Evolutionary conservation across 2,113 vertebrate species (phyloP).

Genomic region (Melanerpes formicivorus): DNA sequence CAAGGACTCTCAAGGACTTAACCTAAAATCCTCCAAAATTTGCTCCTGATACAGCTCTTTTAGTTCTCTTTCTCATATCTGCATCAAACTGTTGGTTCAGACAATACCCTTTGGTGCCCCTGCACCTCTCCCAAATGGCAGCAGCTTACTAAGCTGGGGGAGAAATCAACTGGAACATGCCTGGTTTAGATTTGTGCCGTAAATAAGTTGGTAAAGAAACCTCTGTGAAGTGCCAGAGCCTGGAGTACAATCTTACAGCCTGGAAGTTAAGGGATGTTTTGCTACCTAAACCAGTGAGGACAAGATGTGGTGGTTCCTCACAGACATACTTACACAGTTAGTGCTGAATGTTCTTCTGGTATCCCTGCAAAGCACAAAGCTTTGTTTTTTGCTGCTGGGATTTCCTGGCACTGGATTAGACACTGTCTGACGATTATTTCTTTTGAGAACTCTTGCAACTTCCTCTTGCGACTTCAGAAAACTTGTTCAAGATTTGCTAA

Average conservation of each 20-base stretch:
- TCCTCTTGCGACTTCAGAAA: conserved; percentile 15
- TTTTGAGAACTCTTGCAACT: not conserved
- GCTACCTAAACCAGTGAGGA: not conserved
- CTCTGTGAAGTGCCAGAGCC: not conserved
- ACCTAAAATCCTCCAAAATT: not conserved
- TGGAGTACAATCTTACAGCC: not conserved
- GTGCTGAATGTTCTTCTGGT: not conserved
- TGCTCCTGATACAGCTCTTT: not conserved
- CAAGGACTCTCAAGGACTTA: not conserved
- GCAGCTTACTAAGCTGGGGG: not conserved
- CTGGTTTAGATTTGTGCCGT: not conserved
- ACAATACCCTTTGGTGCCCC: not conserved
- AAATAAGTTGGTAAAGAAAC: not conserved
- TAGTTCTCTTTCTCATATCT: not conserved
- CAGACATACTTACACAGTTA: not conserved
- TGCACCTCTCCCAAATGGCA: not conserved
- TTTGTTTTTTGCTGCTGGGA: not conserved
- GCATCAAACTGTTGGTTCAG: not conserved
- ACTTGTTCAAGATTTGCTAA: not conserved
- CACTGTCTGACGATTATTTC: not conserved
- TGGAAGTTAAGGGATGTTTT: not conserved
- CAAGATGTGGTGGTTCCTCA: not conserved
- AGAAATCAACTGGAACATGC: not conserved
- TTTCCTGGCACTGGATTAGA: not conserved
- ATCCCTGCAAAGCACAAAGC: not conserved